Evolutionary conservation across 1,140 invertebrate genomes (phyloP).

Genomic region (Rhopalosiphum maidis): DNA sequence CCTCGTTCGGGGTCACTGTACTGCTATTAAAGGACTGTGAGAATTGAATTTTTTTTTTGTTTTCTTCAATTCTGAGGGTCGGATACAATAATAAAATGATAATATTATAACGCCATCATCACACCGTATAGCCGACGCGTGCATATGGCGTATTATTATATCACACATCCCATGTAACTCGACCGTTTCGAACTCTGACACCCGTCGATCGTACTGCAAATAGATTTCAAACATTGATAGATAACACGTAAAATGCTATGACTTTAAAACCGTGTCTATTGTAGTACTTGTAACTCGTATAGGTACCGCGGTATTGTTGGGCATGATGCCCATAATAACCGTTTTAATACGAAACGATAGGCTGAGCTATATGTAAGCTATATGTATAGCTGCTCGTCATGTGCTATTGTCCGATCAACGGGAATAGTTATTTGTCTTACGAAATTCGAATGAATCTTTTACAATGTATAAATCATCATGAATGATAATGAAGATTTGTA

Average conservation of each 20-base stretch:
- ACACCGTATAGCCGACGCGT: not conserved
- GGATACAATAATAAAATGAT: not conserved
- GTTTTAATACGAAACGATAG: not conserved
- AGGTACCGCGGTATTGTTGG: not conserved
- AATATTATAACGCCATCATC: not conserved
- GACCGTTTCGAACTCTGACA: slow-evolving; percentile 6
- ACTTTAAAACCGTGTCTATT: not conserved
- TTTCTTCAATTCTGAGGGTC: not conserved
- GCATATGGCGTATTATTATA: not conserved
- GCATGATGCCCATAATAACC: not conserved
- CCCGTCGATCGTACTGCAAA: not conserved
- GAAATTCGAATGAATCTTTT: not conserved
- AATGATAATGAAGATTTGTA: not conserved
- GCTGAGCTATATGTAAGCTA: too few species aligned
- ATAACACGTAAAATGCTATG: not conserved
- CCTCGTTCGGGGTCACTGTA: not conserved
- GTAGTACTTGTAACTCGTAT: too few species aligned
- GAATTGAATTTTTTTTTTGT: not conserved
- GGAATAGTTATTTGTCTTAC: not conserved
- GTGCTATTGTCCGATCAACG: not conserved
- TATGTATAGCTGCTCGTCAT: not conserved
- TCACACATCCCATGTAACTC: not conserved
- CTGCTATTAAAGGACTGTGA: slow-evolving; percentile 9
- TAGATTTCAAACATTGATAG: not conserved
- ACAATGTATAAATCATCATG: not conserved